Evolutionary conservation across 2,888 invertebrate genomes (phyloP), one percentile per base, ranked within the genome.

Genomic region (Drosophila rellima): DNA sequence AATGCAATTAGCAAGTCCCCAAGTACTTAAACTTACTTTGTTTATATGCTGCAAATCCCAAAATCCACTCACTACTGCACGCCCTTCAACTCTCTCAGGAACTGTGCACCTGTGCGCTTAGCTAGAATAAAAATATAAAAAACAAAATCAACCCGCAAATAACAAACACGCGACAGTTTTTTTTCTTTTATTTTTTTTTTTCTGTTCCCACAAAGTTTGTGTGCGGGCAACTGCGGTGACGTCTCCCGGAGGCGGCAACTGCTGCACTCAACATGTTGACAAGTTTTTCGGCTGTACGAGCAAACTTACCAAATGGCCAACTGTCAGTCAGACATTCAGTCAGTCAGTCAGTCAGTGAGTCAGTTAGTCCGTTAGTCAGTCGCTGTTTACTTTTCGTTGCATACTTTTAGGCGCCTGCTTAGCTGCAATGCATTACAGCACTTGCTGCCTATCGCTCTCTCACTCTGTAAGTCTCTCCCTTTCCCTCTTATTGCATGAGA

Each of bases 191-290:
- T 31, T 3, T 17, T 23, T 57, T 51, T 48, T 29, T 20, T 10
- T 20, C 35, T 37, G 31, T 52, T 37, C 57, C 70, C 63, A 57
- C 63, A 75, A 72, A 75, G 69, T 76, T 75, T 76, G 69, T 72
- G 73, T 72, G 57, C 72, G 63, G 74, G 76, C 55, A 63, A 67
- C 62, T 76, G 74, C 63, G 74, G 67, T 68, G 54, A 57, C 71
- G 54, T 57, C 33, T 47, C 70, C 70, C 70, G 65, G 59, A 56
- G 77, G 74, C 74, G 74, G 50, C 64, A 70, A 74, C 83, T 73
- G 76, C 83, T 80, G 86, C 83, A 78, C 82, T 86, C 80, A 81
- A 78, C 82, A 81, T 84, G 83, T 83, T 83, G 83, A 83, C 87
- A 87, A 87, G 78, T 78, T 74, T 78, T 74, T 69, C 51, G 73